Base-by-base conservation (phyloP, 1,140 invertebrate genomes). In the Diuraphis noxia region DNA sequence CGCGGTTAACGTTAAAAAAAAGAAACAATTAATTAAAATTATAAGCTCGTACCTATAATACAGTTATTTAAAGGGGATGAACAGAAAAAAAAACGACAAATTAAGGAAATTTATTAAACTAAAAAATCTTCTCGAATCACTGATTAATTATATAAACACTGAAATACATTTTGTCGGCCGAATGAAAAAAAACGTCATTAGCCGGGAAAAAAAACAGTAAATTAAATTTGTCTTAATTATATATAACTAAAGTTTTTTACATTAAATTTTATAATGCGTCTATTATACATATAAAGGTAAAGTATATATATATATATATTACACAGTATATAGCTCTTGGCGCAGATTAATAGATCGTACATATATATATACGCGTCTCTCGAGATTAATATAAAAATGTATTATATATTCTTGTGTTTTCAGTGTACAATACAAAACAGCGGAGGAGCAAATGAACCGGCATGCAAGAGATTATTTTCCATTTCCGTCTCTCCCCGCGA, bases 191-290 rank as follows among this genome's bases (percentile, higher is more conserved):
- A 41, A n/a, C 4, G 36, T 41, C 30, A 82, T 82, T 41, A 82
- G 81, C 25, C 40, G 40, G 5, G 30, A 30, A 82, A 30, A 40
- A n/a, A 30, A 82, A 82, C 38, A 38, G 40, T 82, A 82, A 41
- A 82, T 82, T 82, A 82, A 82, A 82, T 41, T 41, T 82, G 25
- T 82, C 81, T 41, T 82, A 82, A 82, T 82, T 82, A 82, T 41
- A 82, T 41, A 40, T 82, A n/a, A 41, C 81, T 41, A 82, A 82
- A 82, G 81, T 82, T 82, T 82, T 41, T 19, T 30, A 82, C 40
- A 82, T 82, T 34, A 72, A 17, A 72, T 72, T 72, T 17, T 72
- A 72, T n/a, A 49, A 10, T 0, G 43, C 17, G 17, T 13, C 43
- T 46, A 46, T 46, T 52, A 25, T 25, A n/a, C 9, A 30, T 63